Evolutionary conservation across 1,140 invertebrate species (phyloP), one percentile per base, ranked within the genome.

Genomic region (Brachionus koreanus): DNA sequence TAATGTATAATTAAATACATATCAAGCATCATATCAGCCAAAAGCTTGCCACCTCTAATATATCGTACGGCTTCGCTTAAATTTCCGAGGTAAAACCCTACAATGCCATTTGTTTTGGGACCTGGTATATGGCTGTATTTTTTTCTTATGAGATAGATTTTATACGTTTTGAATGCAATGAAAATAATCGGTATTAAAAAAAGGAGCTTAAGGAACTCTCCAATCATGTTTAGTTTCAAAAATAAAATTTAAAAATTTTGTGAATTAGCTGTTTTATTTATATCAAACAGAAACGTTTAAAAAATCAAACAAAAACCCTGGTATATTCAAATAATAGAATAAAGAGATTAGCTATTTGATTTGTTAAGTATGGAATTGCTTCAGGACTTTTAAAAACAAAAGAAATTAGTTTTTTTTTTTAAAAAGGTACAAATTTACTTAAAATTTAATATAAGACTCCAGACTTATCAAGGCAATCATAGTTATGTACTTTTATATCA

Each of bases 21-120:
- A 4, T 79, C 76, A 39, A 79, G 76, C 76, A 79, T 79, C 49
- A 79, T 37, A 49, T 79, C 76, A 29, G 76, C 76, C 19, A 79
- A 79, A 35, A 79, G 37, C 35, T 61, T 79, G 9, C 76, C 76
- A 19, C 33, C 76, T n/a, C 16, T 79, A 3, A 79, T 33, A 25
- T 61, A 61, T 10, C 23, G n/a, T 0, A 79, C 7, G 16, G 76
- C 76, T 39, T 61, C 46, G 29, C 25, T 23, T 42, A 79, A 49
- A 79, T 79, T 79, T 37, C 76, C 76, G 9, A 79, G 29, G 42
- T 79, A 79, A 43, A 79, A 79, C 7, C 76, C 76, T 19, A 79
- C 6, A 7, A 79, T 19, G 13, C 76, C 76, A n/a, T 65, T 79
- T 16, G 76, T 79, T 37, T 57, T 57, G 9, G 76, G 76, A 16